Conservation (phyloP, 2,797 vertebrate genomes). For the Tragelaphus eurycerus region DNA sequence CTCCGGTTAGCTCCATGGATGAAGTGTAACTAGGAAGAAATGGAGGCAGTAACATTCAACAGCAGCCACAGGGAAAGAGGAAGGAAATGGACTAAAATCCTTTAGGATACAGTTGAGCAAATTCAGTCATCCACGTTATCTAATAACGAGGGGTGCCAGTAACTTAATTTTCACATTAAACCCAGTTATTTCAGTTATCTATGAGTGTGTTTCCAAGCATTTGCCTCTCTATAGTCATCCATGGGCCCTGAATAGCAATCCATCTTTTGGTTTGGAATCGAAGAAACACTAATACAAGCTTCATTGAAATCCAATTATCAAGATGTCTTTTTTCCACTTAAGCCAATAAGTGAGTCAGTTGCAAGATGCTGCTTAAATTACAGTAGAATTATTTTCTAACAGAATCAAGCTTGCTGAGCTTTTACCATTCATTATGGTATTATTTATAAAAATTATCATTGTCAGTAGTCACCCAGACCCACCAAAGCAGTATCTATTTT, state of each 20-base stretch:
- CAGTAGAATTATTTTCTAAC: neutral
- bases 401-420: neutral
- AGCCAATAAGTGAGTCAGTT: neutral
- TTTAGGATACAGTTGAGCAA: neutral
- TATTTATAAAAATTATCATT: neutral
- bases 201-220: neutral
- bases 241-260: neutral
- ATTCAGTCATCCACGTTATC: neutral
- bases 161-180: conserved; percentile 45
- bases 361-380: conserved; percentile 25
- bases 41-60: neutral
- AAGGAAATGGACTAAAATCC: neutral
- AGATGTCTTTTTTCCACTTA: neutral
- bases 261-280: conserved; percentile 22
- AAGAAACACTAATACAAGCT: conserved; percentile 40
- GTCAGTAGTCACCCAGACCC: neutral
- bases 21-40: neutral
- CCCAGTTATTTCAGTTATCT: conserved; percentile 8
- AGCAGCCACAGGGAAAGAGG: neutral
- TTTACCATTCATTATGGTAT: neutral
- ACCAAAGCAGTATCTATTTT: conserved; percentile 1
- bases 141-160: neutral
- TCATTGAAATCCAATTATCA: conserved; percentile 41
- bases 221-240: neutral
- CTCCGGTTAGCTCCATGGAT: neutral